Base-by-base conservation (phyloP, 2,113 vertebrate genomes). In the Guaruba guarouba region DNA sequence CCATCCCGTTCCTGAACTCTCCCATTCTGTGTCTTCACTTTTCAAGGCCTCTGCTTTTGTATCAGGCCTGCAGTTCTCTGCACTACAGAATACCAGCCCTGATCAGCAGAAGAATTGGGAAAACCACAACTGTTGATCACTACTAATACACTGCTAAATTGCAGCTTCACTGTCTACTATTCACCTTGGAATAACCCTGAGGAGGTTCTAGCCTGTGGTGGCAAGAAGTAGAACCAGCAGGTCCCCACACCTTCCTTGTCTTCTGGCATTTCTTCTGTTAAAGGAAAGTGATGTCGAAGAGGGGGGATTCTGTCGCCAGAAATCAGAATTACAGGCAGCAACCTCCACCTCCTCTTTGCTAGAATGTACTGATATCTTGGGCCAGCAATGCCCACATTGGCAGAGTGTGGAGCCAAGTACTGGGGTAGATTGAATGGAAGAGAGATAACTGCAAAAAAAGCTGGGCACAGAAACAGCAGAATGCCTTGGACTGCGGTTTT, bases 121-220 rank as follows among this genome's bases (percentile, higher is more conserved):
- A 92, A 64, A 46, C 2, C 7, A 6, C 46, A 66, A 9, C 5
- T 63, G 3, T 22, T 4, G 0, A 19, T 71, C 37, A 10, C 10
- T 24, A 59, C 41, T 59, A 46, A 54, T 2, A 4, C 6, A 19
- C 13, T 37, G 33, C 2, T 0, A 0, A 17, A 27, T 28, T 48
- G 41, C n/a, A 82, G 11, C n/a, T 81, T 48, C 29, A 11, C 7
- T 2, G 4, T n/a, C 33, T 44, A 71, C 25, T 28, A 43, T 14
- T 5, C 11, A 28, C 11, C 28, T 51, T 2, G 1, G 23, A 70
- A 35, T 19, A 31, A 5, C 3, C 4, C 15, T 23, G 25, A 24
- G 7, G 17, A 1, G 1, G 16, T 18, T 24, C 20, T 52, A 10
- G 9, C 17, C 48, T 35, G 17, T 43, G 25, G 10, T n/a, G 44